Evolutionary conservation across 2,797 vertebrate genomes (phyloP).

Genomic region (Pantherophis vulpinus): DNA sequence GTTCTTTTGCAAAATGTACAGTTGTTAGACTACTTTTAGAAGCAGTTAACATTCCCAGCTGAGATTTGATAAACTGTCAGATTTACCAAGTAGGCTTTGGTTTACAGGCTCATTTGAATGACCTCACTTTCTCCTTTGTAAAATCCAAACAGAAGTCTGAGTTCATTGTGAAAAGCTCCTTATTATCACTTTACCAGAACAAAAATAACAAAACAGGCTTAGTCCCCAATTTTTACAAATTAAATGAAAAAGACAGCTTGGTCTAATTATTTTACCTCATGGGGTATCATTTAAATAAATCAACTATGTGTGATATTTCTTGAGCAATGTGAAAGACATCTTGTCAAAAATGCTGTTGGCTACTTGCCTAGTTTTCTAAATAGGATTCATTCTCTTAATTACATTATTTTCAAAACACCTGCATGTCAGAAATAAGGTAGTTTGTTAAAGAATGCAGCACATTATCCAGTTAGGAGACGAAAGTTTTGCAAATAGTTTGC

Average conservation of each 20-base stretch:
- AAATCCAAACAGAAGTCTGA: background rate
- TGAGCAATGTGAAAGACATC: conserved; percentile 10
- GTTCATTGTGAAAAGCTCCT: background rate
- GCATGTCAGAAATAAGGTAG: background rate
- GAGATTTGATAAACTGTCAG: background rate
- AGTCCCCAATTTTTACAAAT: background rate
- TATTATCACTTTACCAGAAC: background rate
- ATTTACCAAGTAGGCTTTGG: background rate
- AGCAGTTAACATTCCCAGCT: background rate
- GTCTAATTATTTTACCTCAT: background rate
- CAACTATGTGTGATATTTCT: background rate
- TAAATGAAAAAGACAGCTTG: background rate
- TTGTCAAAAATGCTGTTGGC: background rate
- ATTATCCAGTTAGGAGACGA: background rate
- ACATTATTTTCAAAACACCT: conserved; percentile 15
- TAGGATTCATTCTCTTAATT: background rate
- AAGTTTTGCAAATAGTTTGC: background rate
- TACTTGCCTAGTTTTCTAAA: background rate
- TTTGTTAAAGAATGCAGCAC: background rate
- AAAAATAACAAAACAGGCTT: background rate
- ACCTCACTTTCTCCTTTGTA: background rate
- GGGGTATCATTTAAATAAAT: background rate
- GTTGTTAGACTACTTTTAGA: background rate
- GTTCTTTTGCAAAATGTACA: conserved; percentile 40
- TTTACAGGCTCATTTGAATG: conserved; percentile 2